Conservation (phyloP, 2,888 invertebrate species). For the Andrena dorsata region DNA sequence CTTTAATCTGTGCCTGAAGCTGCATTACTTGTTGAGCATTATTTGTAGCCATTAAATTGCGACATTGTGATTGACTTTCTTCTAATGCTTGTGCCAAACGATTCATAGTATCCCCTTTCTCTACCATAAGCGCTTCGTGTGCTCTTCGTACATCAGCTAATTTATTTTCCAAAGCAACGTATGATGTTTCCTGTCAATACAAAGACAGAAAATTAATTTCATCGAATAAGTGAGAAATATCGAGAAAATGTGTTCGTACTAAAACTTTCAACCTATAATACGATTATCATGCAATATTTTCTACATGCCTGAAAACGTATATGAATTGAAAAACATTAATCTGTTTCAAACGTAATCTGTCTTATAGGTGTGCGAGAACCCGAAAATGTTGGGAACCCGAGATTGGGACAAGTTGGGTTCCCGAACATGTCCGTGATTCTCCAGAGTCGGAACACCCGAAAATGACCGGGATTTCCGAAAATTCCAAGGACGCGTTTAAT, state of each 20-base stretch:
- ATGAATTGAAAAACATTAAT: not conserved
- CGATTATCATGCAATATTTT: conserved; percentile 10
- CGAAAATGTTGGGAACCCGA: too few species aligned
- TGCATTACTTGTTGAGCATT: conserved; percentile 86
- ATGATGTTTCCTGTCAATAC: conserved; percentile 76
- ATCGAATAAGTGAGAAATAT: not conserved
- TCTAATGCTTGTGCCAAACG: conserved; percentile 87
- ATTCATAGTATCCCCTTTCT: conserved; percentile 88
- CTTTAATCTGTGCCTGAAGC: conserved; percentile 85
- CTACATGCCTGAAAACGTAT: not conserved
- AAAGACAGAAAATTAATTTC: conserved; percentile 5
- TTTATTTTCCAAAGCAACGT: conserved; percentile 77
- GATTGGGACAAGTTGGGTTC: too few species aligned
- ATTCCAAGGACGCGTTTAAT: too few species aligned
- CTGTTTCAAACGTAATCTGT: not conserved
- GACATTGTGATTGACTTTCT: conserved; percentile 86
- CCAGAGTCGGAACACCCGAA: too few species aligned
- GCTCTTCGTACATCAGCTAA: conserved; percentile 86
- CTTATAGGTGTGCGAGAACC: too few species aligned
- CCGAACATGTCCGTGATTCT: too few species aligned
- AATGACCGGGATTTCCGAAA: too few species aligned
- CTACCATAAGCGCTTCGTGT: conserved; percentile 88
- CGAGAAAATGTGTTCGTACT: not conserved
- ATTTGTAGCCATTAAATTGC: conserved; percentile 84
- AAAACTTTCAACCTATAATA: not conserved